Conservation (phyloP, 2,797 vertebrate species). For the Zenarchopterus dispar region DNA sequence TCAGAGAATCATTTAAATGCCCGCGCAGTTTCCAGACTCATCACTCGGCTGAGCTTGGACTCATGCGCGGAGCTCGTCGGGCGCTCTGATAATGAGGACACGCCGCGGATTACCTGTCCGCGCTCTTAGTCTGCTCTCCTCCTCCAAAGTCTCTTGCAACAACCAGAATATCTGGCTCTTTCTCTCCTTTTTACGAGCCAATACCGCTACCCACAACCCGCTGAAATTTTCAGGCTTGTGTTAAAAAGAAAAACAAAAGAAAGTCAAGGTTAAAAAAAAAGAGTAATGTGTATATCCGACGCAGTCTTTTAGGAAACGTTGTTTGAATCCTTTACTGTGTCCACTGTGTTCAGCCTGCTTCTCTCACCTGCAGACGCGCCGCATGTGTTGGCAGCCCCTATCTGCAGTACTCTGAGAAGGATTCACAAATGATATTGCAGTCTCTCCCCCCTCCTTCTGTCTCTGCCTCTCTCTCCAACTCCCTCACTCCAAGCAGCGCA, state of each 20-base stretch:
- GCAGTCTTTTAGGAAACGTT: constrained; percentile 35
- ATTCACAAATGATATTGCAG: constrained; percentile 97
- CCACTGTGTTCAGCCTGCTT: constrained; percentile 82
- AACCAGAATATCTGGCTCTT: constrained; percentile 50
- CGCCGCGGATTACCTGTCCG: constrained; percentile 61
- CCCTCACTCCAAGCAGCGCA: constrained; percentile 77
- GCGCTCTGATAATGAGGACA: constrained; percentile 39
- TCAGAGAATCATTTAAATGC: constrained; percentile 52
- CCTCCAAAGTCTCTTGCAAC: constrained; percentile 67
- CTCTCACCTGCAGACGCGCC: constrained; percentile 92
- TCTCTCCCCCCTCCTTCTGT: constrained; percentile 72
- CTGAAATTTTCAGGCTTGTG: not conserved
- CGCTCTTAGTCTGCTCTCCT: constrained; percentile 38
- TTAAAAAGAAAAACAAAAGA: constrained; percentile 5
- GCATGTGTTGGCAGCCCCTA: constrained; percentile 90
- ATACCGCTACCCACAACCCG: constrained; percentile 45
- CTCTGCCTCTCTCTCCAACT: constrained; percentile 43
- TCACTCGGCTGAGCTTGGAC: constrained; percentile 17
- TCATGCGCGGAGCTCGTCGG: constrained; percentile 42
- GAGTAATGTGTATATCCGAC: constrained; percentile 67
- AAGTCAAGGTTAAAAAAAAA: constrained; percentile 11
- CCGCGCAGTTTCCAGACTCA: constrained; percentile 71
- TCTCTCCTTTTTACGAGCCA: constrained; percentile 30
- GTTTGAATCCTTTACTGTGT: constrained; percentile 65
- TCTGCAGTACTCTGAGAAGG: constrained; percentile 94